Evolutionary conservation across 2,113 vertebrate species (phyloP).

Genomic region (Polypterus senegalus): DNA sequence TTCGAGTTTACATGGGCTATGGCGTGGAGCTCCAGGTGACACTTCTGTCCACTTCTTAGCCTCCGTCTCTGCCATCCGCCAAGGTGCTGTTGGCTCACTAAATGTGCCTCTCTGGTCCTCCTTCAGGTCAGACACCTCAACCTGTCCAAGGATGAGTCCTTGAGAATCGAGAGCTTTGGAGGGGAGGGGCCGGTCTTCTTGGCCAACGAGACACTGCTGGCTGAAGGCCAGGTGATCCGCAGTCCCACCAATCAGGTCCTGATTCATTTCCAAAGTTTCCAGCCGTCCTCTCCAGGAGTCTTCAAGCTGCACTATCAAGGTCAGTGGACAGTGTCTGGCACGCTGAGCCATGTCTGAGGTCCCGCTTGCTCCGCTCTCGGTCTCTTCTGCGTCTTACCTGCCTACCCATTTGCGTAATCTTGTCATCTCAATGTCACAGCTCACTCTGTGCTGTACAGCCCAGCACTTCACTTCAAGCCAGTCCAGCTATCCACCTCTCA

Average conservation of each 20-base stretch:
- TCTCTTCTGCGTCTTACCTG: no score
- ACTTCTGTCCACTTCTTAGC: no score
- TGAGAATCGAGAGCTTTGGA: constrained; percentile 63
- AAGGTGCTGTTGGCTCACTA: no score
- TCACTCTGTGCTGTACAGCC: no score
- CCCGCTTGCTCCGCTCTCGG: no score
- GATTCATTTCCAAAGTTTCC: constrained; percentile 72
- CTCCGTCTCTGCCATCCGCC: no score
- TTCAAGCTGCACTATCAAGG: constrained; percentile 85
- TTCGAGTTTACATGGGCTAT: constrained; percentile 72
- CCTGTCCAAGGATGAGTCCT: constrained; percentile 71
- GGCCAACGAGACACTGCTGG: constrained; percentile 76
- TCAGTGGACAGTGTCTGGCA: constrained; percentile 23
- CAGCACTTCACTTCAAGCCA: no score
- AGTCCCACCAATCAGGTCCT: constrained; percentile 76
- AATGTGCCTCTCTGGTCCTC: neutral
- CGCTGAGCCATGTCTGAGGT: no score
- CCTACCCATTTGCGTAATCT: no score
- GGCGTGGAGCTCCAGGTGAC: constrained; percentile 79
- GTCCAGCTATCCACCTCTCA: no score
- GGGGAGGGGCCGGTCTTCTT: constrained; percentile 55
- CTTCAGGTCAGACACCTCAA: constrained; percentile 70
- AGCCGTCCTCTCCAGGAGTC: constrained; percentile 53
- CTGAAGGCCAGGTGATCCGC: constrained; percentile 78
- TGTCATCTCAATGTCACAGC: no score